Evolutionary conservation across 2,888 invertebrate genomes (phyloP), one percentile per base, ranked within the genome.

Genomic region (Athalia rosae): DNA sequence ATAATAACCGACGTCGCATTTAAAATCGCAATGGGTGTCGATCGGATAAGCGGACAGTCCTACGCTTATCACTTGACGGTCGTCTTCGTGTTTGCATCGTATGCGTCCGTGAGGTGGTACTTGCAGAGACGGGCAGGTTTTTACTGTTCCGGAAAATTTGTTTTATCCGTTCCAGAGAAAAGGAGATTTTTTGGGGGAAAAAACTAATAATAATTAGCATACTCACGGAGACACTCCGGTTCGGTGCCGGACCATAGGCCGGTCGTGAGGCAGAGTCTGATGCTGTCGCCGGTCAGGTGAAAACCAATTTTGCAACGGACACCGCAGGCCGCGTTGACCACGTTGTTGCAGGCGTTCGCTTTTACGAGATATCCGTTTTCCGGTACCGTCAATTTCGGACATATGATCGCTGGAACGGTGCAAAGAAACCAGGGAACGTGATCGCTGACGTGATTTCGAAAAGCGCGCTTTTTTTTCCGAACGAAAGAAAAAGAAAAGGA

Each of bases 321-420:
- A 0, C 94, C 94, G 87, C 94, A 95, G 0, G 94, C 94, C n/a
- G 94, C 93, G 85, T 94, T 93, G 69, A 94, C 90, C 5, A 93
- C 93, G 83, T 93, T 93, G 78, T 91, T 92, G 85, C 94, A 94
- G 47, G 91, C 90, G 58, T 91, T 91, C 2, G 85, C 86, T 82
- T 93, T 93, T 2, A 94, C 93, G 84, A 94, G 93, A 86, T 94
- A 94, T 4, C 94, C 95, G 85, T 94, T 92, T 74, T 91, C 90
- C 0, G 95, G 94, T 1, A 92, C 91, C 11, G 84, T 85, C 76
- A 95, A 84, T 80, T 91, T 90, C 0, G 93, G 91, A 83, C 95
- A 95, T 41, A 91, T 92, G 80, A 93, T 89, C n/a, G 91, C 93
- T 92, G 79, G 45, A 81, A 79, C 4, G 3, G 11, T 7, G 5